These are phyloP conservation scores for Hypanus sabinus DNA, from an alignment of 2,113 vertebrate genomes.

Conservation along the genomic window DNA sequence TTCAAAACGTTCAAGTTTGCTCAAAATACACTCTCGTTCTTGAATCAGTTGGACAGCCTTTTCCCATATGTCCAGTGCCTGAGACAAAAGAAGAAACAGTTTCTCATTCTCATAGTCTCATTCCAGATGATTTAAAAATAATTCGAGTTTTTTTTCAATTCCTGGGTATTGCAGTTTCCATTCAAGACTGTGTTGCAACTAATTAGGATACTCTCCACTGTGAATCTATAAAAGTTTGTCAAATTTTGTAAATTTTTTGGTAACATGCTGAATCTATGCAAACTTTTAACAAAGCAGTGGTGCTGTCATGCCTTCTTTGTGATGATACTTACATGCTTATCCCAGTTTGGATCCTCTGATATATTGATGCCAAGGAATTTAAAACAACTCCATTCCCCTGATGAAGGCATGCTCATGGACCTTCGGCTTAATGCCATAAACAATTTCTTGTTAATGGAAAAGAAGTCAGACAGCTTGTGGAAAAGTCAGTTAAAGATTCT, in stretches of 20 bases:
- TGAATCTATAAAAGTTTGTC: too few relatives aligned
- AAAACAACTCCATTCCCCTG: too few relatives aligned
- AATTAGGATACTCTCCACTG: too few relatives aligned
- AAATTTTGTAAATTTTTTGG: neutral
- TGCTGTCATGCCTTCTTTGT: too few relatives aligned
- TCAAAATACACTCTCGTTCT: conserved; percentile 53
- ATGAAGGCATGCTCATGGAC: too few relatives aligned
- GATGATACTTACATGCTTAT: too few relatives aligned
- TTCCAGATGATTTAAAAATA: neutral
- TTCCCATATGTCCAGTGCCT: conserved; percentile 55
- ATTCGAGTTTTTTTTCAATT: too few relatives aligned
- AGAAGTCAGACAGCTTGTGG: neutral
- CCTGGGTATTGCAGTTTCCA: too few relatives aligned
- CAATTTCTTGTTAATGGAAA: neutral
- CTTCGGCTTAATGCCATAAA: neutral
- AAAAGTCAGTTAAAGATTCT: neutral
- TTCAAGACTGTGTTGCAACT: too few relatives aligned
- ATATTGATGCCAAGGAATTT: too few relatives aligned
- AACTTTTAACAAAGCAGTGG: too few relatives aligned
- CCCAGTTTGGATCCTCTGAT: too few relatives aligned
- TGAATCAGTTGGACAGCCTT: conserved; percentile 50
- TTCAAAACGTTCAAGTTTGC: conserved; percentile 59
- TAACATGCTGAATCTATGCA: neutral
- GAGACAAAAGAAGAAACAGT: neutral
- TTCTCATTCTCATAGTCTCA: neutral